phyloP scores from a whole-genome alignment of 30 jellyfish, hydroid and myxozoan genomes.

The Aurelia sp. region DNA sequence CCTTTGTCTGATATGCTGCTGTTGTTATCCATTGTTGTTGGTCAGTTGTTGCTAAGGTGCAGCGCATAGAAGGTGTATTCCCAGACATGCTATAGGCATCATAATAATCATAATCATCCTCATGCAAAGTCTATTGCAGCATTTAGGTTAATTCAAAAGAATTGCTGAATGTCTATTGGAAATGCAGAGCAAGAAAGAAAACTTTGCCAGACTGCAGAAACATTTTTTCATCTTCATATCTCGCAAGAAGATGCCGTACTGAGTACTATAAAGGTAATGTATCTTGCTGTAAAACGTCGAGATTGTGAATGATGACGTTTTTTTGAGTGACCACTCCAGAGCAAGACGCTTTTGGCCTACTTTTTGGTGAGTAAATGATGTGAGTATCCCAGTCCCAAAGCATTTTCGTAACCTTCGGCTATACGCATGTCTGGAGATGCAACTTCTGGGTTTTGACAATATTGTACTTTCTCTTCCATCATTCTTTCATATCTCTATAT shows the following conservation, averaged over 20 bases:
- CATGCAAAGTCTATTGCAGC: slow-evolving; percentile 25
- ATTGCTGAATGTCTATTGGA: too few relatives aligned
- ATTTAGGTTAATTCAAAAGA: neutral
- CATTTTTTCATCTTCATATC: too few relatives aligned
- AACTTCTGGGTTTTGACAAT: neutral
- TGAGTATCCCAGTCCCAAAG: neutral
- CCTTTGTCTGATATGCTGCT: neutral
- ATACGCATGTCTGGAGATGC: slow-evolving; percentile 21
- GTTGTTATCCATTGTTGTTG: neutral
- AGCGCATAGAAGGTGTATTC: slow-evolving; percentile 8
- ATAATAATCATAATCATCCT: too few relatives aligned
- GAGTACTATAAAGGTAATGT: neutral
- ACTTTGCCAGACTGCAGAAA: too few relatives aligned
- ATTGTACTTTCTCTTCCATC: neutral
- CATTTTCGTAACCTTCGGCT: neutral
- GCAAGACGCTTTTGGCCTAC: slow-evolving; percentile 3
- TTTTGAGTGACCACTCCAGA: too few relatives aligned
- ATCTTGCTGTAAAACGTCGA: neutral
- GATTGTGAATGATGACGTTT: too few relatives aligned
- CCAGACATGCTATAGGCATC: slow-evolving; percentile 16
- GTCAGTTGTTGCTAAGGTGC: neutral
- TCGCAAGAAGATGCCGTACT: too few relatives aligned
- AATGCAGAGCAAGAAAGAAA: too few relatives aligned
- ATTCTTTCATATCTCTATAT: neutral
- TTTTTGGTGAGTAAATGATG: too few relatives aligned